Evolutionary conservation across 2,797 vertebrate species (phyloP).

Genomic region (Menidia menidia): DNA sequence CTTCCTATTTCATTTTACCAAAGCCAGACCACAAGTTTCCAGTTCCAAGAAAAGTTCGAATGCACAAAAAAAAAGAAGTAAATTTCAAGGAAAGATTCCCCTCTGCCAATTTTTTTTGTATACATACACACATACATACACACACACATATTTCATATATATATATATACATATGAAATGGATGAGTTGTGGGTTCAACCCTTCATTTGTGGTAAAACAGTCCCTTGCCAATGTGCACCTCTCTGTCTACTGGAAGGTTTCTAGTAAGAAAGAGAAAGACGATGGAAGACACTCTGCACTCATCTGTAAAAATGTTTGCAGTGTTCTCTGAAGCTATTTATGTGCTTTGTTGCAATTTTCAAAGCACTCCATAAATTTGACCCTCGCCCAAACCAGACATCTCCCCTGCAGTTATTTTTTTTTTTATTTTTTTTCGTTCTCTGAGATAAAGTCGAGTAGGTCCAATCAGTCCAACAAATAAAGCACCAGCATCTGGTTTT

Average conservation of each 20-base stretch:
- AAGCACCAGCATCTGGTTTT: slow-evolving; percentile 75
- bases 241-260: slow-evolving; percentile 22
- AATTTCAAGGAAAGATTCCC: no score
- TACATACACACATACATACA: no score
- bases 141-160: no score
- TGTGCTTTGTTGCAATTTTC: slow-evolving; percentile 46
- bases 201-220: slow-evolving; percentile 6
- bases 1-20: no score
- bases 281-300: slow-evolving; percentile 17
- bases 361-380: slow-evolving; percentile 54
- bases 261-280: slow-evolving; percentile 28
- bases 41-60: no score
- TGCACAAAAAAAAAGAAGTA: no score
- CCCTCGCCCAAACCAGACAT: slow-evolving; percentile 34
- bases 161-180: no score
- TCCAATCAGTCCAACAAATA: slow-evolving; percentile 75
- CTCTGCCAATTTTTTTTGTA: no score
- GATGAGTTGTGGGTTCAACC: no score
- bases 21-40: no score
- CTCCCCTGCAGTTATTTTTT: slow-evolving; percentile 24
- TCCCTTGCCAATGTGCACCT: slow-evolving; percentile 2
- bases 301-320: slow-evolving; percentile 43
- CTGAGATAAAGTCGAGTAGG: slow-evolving; percentile 72
- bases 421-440: slow-evolving; percentile 43
- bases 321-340: slow-evolving; percentile 50